Base-by-base conservation (phyloP, 2,888 invertebrate genomes). In the Drosophila longiperda region DNA sequence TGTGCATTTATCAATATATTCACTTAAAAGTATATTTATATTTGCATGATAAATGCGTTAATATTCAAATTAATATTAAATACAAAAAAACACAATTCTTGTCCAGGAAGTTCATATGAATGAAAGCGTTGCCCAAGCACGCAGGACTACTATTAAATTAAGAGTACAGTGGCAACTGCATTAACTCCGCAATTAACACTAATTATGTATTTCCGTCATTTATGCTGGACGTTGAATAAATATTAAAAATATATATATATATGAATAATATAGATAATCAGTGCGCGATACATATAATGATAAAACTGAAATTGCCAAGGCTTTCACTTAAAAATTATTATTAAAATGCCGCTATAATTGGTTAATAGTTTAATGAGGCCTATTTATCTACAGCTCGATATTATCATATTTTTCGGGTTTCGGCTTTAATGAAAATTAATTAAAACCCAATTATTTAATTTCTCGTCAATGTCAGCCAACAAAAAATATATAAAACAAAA, bases 101-200 rank as follows among this genome's bases (percentile, higher is more conserved):
- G 45, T 53, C 12, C 20, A 4, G 23, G 23, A 38, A 49, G 20
- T 12, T 1, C 20, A 38, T 20, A 32, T 48, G 26, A 57, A 36
- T 61, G 29, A 33, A 40, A 58, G 26, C 38, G 23, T 34, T 66
- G 49, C 20, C 11, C 26, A 49, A 45, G 55, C 34, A 57, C 6
- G 32, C 20, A 1, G 52, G n/a, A 55, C 32, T 52, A 62, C 66
- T 73, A 72, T 76, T 81, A 62, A 83, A 81, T 81, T 78, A 71
- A 75, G 77, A 57, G 58, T 11, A 61, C 49, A 81, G 87, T 75
- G 75, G 80, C 73, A 63, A 84, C 75, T 87, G 84, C 89, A 85
- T 85, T 85, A 85, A 85, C 82, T 89, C 79, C 66, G 79, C 89
- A 85, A 85, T 89, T 85, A 85, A 83, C 89, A 87, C 85, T 85